Conservation (phyloP, 2,113 vertebrate genomes). For the Tinamus guttatus region DNA sequence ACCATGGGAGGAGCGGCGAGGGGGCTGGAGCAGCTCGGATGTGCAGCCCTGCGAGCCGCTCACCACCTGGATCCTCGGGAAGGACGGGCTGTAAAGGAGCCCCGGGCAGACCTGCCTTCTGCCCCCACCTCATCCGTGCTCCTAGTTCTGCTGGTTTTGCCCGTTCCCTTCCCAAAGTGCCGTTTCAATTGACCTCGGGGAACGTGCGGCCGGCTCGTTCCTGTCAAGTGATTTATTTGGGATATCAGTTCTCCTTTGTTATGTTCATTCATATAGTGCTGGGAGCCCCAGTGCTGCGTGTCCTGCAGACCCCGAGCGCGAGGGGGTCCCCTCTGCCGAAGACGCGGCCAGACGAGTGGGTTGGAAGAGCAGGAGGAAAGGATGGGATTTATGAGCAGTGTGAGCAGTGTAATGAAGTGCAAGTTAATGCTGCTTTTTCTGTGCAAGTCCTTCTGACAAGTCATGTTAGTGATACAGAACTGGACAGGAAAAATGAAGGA, state of each 20-base stretch:
- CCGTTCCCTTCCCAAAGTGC: neutral
- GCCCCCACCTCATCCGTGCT: rapidly evolving
- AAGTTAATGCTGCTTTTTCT: conserved; percentile 24
- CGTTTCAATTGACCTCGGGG: neutral
- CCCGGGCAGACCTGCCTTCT: neutral
- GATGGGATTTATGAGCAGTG: neutral
- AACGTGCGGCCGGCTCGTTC: neutral
- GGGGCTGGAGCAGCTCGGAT: neutral
- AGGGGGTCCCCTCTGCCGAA: neutral
- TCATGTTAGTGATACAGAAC: neutral
- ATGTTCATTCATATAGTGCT: neutral
- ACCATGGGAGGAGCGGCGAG: neutral
- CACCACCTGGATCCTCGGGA: neutral
- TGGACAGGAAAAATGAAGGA: conserved; percentile 5
- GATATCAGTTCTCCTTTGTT: neutral
- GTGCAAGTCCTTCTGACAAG: neutral
- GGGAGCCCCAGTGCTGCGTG: neutral
- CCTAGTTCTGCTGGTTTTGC: neutral
- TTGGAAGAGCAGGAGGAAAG: neutral
- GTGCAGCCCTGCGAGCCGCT: neutral
- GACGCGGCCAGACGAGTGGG: neutral
- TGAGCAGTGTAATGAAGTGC: neutral
- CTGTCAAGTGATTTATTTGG: neutral
- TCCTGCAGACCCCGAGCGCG: rapidly evolving
- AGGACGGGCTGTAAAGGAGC: neutral